phyloP scores from a whole-genome alignment of 2,888 invertebrate species.

The Heteromurus nitidus region DNA sequence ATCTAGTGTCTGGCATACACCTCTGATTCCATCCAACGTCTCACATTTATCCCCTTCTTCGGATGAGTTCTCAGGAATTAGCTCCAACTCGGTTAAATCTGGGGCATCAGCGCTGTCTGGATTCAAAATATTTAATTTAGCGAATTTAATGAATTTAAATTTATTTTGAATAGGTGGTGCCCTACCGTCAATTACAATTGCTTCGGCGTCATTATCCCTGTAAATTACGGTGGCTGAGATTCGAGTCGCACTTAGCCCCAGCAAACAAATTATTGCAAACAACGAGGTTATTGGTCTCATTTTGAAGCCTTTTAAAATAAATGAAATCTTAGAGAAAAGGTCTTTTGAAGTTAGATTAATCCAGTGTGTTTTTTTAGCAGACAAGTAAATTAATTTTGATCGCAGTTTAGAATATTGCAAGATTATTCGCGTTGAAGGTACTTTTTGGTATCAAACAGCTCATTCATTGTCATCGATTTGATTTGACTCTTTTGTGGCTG shows the following conservation, averaged over 20 bases:
- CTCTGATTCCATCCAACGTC: background rate
- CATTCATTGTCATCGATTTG: too few relatives aligned
- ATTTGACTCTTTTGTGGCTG: too few relatives aligned
- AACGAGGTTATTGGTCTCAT: too few relatives aligned
- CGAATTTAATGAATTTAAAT: background rate
- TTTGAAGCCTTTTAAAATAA: too few relatives aligned
- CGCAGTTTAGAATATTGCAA: too few relatives aligned
- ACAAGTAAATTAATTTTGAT: too few relatives aligned
- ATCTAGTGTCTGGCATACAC: background rate
- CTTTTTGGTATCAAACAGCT: too few relatives aligned
- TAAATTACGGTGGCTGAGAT: background rate
- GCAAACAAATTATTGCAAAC: too few relatives aligned
- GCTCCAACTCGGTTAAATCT: background rate
- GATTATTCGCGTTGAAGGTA: too few relatives aligned
- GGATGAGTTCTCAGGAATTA: background rate
- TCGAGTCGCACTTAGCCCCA: slow-evolving; percentile 6
- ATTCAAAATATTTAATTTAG: background rate
- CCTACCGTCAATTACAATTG: slow-evolving; percentile 9
- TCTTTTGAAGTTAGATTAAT: too few relatives aligned
- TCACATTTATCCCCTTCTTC: background rate
- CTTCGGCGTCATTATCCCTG: background rate
- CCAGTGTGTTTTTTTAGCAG: too few relatives aligned
- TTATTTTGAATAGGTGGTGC: background rate
- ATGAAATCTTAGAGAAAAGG: too few relatives aligned
- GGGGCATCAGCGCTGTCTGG: slow-evolving; percentile 9